phyloP scores from a whole-genome alignment of 2,113 vertebrate species.

The Otis tarda region DNA sequence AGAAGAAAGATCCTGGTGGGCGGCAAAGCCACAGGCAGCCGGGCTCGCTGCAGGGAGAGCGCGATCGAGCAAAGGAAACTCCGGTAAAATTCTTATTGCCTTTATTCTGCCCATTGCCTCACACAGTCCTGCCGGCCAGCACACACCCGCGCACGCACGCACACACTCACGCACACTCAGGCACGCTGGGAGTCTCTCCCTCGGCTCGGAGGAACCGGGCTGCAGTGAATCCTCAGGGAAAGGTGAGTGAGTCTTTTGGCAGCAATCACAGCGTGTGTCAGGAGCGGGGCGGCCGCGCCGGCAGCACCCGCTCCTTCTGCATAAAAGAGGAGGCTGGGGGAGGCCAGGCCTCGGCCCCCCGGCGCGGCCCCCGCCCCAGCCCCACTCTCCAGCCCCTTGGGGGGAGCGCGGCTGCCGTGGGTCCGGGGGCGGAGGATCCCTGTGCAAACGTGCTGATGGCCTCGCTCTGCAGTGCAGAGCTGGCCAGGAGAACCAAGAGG shows the following conservation, averaged over 20 bases:
- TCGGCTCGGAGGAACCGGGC: slow-evolving; percentile 67
- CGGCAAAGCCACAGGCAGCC: not conserved
- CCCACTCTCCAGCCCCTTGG: slow-evolving; percentile 14
- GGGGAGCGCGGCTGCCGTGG: slow-evolving; percentile 39
- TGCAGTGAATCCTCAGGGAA: slow-evolving; percentile 50
- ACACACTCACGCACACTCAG: slow-evolving; percentile 53
- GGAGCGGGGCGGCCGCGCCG: slow-evolving; percentile 29
- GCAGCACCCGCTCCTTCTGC: slow-evolving; percentile 67
- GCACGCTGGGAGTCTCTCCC: slow-evolving; percentile 62
- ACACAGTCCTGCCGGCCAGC: slow-evolving; percentile 70
- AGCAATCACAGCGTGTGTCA: slow-evolving; percentile 76
- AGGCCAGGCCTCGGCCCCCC: not conserved
- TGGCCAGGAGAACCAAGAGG: slow-evolving; percentile 55
- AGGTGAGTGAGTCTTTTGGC: slow-evolving; percentile 73
- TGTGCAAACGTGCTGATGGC: slow-evolving; percentile 79
- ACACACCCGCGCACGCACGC: slow-evolving; percentile 63
- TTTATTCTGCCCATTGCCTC: slow-evolving; percentile 78
- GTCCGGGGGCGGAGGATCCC: slow-evolving; percentile 68
- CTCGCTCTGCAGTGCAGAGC: slow-evolving; percentile 55
- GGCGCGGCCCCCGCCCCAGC: slow-evolving; percentile 2
- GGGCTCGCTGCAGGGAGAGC: not conserved
- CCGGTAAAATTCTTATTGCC: slow-evolving; percentile 79
- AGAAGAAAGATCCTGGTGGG: not conserved
- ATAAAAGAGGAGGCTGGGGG: slow-evolving; percentile 60
- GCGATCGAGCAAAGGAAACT: slow-evolving; percentile 62